phyloP scores from a whole-genome alignment of 2,888 invertebrate species.

The Stenolophus ochropezus region DNA sequence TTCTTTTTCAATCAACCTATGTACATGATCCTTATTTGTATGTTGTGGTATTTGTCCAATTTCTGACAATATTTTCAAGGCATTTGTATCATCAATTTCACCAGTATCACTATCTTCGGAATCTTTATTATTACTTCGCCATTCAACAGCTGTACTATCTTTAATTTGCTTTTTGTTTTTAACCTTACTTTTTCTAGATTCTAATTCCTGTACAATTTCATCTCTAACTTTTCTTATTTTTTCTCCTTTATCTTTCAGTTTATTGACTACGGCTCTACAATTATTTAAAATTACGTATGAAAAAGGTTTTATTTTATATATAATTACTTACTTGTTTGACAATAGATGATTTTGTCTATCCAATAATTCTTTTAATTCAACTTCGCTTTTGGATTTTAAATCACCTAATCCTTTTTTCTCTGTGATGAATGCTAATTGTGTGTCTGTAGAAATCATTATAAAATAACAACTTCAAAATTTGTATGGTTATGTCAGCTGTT shows the following conservation, averaged over 20 bases:
- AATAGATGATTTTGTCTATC: slow-evolving; percentile 53
- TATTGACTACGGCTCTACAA: slow-evolving; percentile 46
- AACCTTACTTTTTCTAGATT: slow-evolving; percentile 21
- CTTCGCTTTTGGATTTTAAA: slow-evolving; percentile 33
- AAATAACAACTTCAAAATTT: background rate
- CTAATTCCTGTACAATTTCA: slow-evolving; percentile 40
- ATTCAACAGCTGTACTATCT: slow-evolving; percentile 36
- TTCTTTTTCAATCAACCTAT: slow-evolving; percentile 49
- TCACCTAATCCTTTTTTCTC: slow-evolving; percentile 50
- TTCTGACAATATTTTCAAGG: slow-evolving; percentile 36
- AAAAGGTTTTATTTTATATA: too few species aligned
- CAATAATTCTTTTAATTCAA: slow-evolving; percentile 48
- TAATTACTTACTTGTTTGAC: slow-evolving; percentile 42
- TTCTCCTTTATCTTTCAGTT: slow-evolving; percentile 54
- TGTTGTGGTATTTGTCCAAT: slow-evolving; percentile 15
- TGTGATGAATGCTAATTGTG: slow-evolving; percentile 45
- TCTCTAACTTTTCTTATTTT: slow-evolving; percentile 35
- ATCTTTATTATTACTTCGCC: background rate
- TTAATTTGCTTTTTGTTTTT: background rate
- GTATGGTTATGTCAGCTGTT: background rate
- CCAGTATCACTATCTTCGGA: background rate
- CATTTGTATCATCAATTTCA: slow-evolving; percentile 3
- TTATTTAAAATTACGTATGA: background rate
- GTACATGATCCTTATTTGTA: slow-evolving; percentile 26
- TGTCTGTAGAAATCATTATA: slow-evolving; percentile 1